A percentile compares a stretch with the other conserved stretches of the same genome.
Conservation (phyloP, 2,113 vertebrate species). For the Prolemur simus region DNA sequence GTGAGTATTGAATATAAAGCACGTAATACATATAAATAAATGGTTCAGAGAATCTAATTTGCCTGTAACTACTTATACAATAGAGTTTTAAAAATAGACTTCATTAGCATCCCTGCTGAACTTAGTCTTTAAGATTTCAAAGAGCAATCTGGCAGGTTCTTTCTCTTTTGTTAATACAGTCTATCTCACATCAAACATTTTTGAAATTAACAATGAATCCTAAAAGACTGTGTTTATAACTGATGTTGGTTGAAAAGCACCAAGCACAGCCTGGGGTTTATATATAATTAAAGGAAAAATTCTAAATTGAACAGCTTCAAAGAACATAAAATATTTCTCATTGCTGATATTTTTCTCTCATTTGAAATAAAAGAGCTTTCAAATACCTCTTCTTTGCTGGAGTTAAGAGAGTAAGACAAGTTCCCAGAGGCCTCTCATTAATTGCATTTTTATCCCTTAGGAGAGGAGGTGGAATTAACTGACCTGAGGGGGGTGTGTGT, state of each 20-base stretch:
- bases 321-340: not conserved
- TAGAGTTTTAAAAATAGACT: constrained; percentile 26
- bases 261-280: not conserved
- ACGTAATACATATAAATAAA: not conserved
- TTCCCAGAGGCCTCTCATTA: not conserved
- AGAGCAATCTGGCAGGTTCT: constrained; percentile 14
- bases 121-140: constrained; percentile 39
- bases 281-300: not conserved
- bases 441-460: not conserved
- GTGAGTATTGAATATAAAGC: constrained; percentile 53
- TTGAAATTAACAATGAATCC: constrained; percentile 18
- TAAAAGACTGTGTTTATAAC: constrained; percentile 47
- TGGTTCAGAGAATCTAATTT: constrained; percentile 44
- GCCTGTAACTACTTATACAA: not conserved
- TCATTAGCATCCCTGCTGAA: constrained; percentile 32
- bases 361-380: constrained; percentile 32
- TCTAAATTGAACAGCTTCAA: constrained; percentile 8
- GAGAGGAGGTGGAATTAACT: not conserved
- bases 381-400: not conserved
- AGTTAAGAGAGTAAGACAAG: constrained; percentile 5
- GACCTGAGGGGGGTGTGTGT: not conserved
- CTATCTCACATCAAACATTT: not conserved
- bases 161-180: constrained; percentile 12
- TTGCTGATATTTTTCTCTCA: not conserved
- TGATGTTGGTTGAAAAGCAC: not conserved